Evolutionary conservation across 1,140 invertebrate species (phyloP), one percentile per base, ranked within the genome.

Genomic region (Coptotermes formosanus): DNA sequence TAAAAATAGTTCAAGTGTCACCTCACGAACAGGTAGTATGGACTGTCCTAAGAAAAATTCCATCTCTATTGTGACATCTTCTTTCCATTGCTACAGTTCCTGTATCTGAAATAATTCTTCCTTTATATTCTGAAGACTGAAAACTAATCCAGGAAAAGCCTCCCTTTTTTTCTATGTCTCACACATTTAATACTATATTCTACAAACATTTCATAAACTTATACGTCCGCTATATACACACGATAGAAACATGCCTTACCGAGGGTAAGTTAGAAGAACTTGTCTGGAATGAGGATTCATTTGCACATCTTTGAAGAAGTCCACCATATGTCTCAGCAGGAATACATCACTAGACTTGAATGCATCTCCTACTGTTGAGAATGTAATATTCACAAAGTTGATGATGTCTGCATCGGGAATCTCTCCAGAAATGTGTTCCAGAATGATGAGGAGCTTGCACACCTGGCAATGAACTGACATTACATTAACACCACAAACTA

Each of bases 221-320:
- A 55, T 16, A 55, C 2, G 19, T 16, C 4, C 14, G 21, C 19
- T 55, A 48, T 7, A 55, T 55, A 16, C 14, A 21, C 2, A 55
- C 2, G 14, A 16, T 55, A 55, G 52, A 2, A 55, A 55, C 52
- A 21, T 55, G 14, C 85, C 87, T 90, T 87, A 90, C 88, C 88
- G 87, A 38, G 87, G 12, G 86, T 91, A 91, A 55, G 88, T 89
- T n/a, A 88, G 59, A 11, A 90, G 69, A 14, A 89, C 86, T 48
- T 86, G 85, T 87, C 87, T 89, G 21, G 88, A 90, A 84, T 89
- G 89, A 87, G 90, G 90, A 59, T 91, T 91, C 55, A 90, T 87
- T 21, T 89, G 90, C 9, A 93, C 89, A 88, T 94, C 92, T 25
- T 92, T 89, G 87, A 93, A 94, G 89, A 94, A 94, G 83, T 93